Evolutionary conservation across 2,888 invertebrate genomes (phyloP).

Genomic region (Spilosoma lubricipeda): DNA sequence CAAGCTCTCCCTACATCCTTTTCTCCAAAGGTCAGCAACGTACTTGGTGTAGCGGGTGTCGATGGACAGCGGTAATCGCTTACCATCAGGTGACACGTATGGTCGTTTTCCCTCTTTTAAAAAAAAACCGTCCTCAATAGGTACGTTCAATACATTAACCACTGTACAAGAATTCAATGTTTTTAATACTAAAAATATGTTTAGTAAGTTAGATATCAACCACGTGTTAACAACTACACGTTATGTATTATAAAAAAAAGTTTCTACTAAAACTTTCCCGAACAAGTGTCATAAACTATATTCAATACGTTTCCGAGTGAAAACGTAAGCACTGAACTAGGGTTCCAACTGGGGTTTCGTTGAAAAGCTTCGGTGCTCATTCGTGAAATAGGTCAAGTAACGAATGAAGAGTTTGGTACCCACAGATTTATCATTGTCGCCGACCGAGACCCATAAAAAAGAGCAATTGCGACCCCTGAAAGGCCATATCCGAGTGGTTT

Average conservation of each 20-base stretch:
- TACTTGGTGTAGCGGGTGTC: no score
- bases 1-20: no score
- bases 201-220: background rate
- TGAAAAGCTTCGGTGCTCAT: conserved; percentile 54
- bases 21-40: no score
- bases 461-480: conserved; percentile 37
- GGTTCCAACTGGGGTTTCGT: conserved; percentile 36
- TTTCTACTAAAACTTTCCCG: background rate
- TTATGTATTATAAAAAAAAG: background rate
- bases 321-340: conserved; percentile 38
- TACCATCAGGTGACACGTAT: no score
- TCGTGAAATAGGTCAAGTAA: conserved; percentile 62
- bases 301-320: conserved; percentile 21
- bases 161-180: background rate
- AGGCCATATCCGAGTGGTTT: conserved; percentile 13
- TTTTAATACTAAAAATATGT: background rate
- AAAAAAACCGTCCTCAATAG: no score
- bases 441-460: conserved; percentile 44
- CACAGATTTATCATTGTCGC: conserved; percentile 55
- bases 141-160: background rate
- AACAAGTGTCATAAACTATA: conserved; percentile 13
- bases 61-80: no score
- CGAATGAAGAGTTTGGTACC: conserved; percentile 51
- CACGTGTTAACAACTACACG: background rate
- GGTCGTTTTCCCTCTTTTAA: no score